Evolutionary conservation across 2,797 vertebrate species (phyloP), one percentile per base, ranked within the genome.

Genomic region (Diplodus puntazzo): DNA sequence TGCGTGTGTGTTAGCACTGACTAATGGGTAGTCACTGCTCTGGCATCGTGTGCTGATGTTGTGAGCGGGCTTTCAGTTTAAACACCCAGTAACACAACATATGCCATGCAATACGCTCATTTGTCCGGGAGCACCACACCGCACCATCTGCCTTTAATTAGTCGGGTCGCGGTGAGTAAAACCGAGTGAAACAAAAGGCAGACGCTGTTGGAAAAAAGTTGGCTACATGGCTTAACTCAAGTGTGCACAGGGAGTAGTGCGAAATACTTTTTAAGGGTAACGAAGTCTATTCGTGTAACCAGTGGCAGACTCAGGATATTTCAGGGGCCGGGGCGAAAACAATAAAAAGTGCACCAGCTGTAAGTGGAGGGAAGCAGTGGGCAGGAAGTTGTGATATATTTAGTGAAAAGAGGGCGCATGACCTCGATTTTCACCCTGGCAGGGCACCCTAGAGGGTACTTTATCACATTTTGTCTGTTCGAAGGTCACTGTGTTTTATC

Each of bases 1-100:
- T 30, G 63, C 16, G 67, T 69, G 7, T 34, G 34, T 34, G 39
- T 65, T 20, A 7, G 71, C 54, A 3, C 46, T 77, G 80, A 84
- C 72, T 76, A 75, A 84, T 73, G 23, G 58, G 34, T 9, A 48
- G 21, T 67, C 72, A 50, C 57, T 45, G 62, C 62, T 83, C 62
- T 80, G 80, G 69, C 73, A 50, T 70, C 8, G 11, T 70, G 54
- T 76, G 55, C 63, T 68, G 74, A 73, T 81, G 83, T 77, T 69
- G 23, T 63, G 76, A 77, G 63, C 34, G 18, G 48, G 13, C 34
- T 66, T 70, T 79, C 57, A 34, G 54, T 80, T 68, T 72, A 62
- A 43, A 82, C 34, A 50, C 50, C 49, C 21, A 45, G 57, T 11
- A 72, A 69, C 63, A 64, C 63, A 85, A 63, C 74, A 81, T 60